phyloP scores from a whole-genome alignment of 2,797 vertebrate genomes.

The Darevskia nairensis region DNA sequence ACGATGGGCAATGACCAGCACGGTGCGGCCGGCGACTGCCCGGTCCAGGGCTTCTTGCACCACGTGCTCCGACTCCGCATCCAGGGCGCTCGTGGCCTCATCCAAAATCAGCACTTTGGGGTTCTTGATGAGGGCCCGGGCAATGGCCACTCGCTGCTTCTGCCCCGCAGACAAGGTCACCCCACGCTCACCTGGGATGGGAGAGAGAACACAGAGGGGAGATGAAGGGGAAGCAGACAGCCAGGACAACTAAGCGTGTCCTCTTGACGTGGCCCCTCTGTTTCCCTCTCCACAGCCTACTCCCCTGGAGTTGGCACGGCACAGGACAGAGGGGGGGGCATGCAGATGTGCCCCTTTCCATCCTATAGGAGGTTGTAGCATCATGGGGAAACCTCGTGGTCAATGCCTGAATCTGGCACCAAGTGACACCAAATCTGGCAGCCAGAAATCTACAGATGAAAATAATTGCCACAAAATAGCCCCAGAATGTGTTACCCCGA shows the following conservation, averaged over 20 bases:
- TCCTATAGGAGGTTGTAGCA: neutral
- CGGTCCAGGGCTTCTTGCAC: constrained; percentile 94
- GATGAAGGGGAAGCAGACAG: neutral
- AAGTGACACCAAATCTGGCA: neutral
- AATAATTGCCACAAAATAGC: neutral
- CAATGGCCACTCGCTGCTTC: constrained; percentile 95
- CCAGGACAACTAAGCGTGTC: neutral
- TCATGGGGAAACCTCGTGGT: neutral
- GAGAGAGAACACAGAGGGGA: neutral
- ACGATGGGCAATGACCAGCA: constrained; percentile 94
- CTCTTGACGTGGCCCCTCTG: neutral
- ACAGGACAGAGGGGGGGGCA: neutral
- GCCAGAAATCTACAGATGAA: neutral
- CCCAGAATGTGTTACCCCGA: neutral
- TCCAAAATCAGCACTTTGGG: constrained; percentile 90
- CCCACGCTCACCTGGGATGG: constrained; percentile 85
- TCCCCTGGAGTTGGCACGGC: neutral
- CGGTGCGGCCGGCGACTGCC: constrained; percentile 88
- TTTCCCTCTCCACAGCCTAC: neutral
- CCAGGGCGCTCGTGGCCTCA: constrained; percentile 94
- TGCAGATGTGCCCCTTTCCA: neutral
- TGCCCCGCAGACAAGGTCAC: constrained; percentile 92
- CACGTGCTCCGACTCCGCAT: constrained; percentile 88
- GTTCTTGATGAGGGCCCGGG: constrained; percentile 92
- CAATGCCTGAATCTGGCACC: neutral